A percentile compares a stretch with the other conserved stretches of the same genome.
Conservation (phyloP, 2,113 vertebrate genomes). For the Catharus minimus region DNA sequence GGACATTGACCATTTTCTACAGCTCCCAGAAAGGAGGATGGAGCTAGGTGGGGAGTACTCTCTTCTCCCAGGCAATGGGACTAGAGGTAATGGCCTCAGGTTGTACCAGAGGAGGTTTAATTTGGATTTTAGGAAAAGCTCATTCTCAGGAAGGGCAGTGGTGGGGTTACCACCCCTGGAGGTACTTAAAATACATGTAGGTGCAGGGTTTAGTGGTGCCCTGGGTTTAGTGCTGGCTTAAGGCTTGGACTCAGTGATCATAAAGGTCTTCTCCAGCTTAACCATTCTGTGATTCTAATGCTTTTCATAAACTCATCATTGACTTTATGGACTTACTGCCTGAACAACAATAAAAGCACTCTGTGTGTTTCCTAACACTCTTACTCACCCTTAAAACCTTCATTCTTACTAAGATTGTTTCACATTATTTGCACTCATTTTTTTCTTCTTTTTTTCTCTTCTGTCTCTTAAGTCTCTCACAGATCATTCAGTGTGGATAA, state of each 20-base stretch:
- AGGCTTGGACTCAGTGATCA: not conserved
- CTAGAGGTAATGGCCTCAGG: not conserved
- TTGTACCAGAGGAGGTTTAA: not conserved
- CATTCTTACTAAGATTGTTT: not conserved
- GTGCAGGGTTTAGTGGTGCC: not conserved
- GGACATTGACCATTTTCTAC: not conserved
- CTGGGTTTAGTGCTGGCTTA: not conserved
- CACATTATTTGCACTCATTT: not conserved
- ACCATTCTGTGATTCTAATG: not conserved
- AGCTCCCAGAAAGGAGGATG: not conserved
- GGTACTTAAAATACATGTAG: not conserved
- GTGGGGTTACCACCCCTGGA: too few species aligned
- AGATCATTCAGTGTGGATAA: not conserved
- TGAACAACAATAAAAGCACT: not conserved
- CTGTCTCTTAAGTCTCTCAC: not conserved
- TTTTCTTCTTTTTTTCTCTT: not conserved
- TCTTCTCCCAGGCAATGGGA: not conserved
- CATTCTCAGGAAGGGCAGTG: not conserved
- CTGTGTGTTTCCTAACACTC: not conserved
- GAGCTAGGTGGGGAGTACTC: not conserved
- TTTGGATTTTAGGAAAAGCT: not conserved
- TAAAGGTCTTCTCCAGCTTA: not conserved
- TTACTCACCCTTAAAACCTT: not conserved
- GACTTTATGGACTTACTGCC: not conserved
- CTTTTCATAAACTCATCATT: not conserved